A percentile compares a stretch with the other conserved stretches of the same genome.
These are phyloP conservation scores for Pseudopodoces humilis DNA, from an alignment of 2,113 vertebrate genomes.

Conservation along the genomic window DNA sequence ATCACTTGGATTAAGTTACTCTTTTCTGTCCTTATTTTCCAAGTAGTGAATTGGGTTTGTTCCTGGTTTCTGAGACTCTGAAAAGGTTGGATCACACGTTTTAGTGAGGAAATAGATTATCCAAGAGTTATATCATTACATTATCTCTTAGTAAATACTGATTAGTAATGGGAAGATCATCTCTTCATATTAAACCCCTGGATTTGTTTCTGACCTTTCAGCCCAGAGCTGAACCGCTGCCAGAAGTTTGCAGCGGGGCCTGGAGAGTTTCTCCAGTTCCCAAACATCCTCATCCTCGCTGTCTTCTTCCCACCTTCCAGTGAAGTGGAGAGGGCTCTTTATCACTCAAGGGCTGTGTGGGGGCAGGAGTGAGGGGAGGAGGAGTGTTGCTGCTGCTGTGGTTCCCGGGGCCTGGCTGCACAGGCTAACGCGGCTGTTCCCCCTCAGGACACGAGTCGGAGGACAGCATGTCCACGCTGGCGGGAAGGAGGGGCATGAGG, in stretches of 20 bases:
- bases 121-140: not conserved
- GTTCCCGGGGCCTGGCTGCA: not conserved
- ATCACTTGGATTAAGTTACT: not conserved
- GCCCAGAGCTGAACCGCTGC: not conserved
- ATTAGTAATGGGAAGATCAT: not conserved
- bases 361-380: not conserved
- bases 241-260: not conserved
- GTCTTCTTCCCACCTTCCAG: not conserved
- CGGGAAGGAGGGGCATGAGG: constrained; percentile 94
- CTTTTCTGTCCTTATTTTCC: not conserved
- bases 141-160: not conserved
- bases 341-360: not conserved
- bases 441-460: constrained; percentile 94
- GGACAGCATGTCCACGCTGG: constrained; percentile 96
- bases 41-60: not conserved
- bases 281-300: not conserved
- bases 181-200: not conserved
- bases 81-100: not conserved
- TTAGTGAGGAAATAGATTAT: not conserved
- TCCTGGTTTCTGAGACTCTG: not conserved
- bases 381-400: not conserved
- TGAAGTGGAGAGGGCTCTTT: not conserved
- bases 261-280: not conserved
- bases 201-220: not conserved
- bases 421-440: constrained; percentile 15